These are phyloP conservation scores for Anaspis maculata DNA, from an alignment of 2,888 invertebrate genomes.

Conservation along the genomic window DNA sequence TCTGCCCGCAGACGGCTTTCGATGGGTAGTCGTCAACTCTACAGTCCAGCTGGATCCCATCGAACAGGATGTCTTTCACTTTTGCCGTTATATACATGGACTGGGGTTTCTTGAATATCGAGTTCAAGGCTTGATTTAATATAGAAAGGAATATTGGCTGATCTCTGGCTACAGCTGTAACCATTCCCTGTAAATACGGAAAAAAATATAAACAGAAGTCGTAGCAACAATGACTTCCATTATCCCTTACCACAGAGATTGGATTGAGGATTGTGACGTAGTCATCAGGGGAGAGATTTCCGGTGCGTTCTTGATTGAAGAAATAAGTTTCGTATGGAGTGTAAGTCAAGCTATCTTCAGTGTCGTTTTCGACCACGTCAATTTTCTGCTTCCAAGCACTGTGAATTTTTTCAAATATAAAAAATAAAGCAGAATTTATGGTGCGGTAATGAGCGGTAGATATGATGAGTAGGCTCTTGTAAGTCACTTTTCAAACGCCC, in stretches of 20 bases:
- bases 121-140: slow-evolving; percentile 56
- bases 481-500: too few relatives aligned
- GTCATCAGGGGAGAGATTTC: slow-evolving; percentile 68
- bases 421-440: too few relatives aligned
- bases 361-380: slow-evolving; percentile 61
- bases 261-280: slow-evolving; percentile 60
- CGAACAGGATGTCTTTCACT: slow-evolving; percentile 62
- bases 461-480: too few relatives aligned
- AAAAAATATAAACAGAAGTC: too few relatives aligned
- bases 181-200: too few relatives aligned
- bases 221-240: not conserved
- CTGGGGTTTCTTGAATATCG: slow-evolving; percentile 56
- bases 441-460: too few relatives aligned
- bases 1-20: slow-evolving; percentile 57
- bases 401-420: too few relatives aligned
- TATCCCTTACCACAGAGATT: slow-evolving; percentile 53
- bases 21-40: slow-evolving; percentile 63
- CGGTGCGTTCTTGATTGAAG: slow-evolving; percentile 58
- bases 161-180: too few relatives aligned
- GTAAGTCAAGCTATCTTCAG: slow-evolving; percentile 66
- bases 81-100: slow-evolving; percentile 53
- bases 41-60: slow-evolving; percentile 62
- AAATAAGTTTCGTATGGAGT: slow-evolving; percentile 58
- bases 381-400: slow-evolving; percentile 79
- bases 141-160: slow-evolving; percentile 59